Evolutionary conservation across 2,888 invertebrate species (phyloP).

Genomic region (Apodemia duryi): DNA sequence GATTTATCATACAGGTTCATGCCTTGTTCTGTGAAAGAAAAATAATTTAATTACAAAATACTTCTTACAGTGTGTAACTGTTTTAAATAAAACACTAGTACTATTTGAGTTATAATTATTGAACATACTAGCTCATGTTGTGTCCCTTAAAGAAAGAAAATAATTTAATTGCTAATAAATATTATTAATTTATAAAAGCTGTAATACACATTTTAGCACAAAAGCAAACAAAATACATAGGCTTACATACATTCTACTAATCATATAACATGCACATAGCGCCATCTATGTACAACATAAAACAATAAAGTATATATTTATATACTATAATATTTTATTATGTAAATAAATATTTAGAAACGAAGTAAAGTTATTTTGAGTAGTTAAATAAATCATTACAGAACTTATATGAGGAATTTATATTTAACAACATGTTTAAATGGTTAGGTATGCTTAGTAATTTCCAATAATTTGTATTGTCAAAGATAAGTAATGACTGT

Average conservation of each 20-base stretch:
- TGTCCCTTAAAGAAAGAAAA: neutral
- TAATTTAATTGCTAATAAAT: neutral
- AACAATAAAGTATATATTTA: neutral
- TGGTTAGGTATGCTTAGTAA: neutral
- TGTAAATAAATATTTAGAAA: neutral
- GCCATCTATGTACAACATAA: constrained; percentile 13
- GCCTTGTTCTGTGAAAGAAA: too few relatives aligned
- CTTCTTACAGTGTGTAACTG: neutral
- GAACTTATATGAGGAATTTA: neutral
- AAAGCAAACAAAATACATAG: neutral
- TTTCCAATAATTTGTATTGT: neutral
- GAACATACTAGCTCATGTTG: too few relatives aligned
- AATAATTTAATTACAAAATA: neutral
- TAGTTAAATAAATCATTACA: too few relatives aligned
- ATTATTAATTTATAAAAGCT: neutral
- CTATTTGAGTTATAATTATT: too few relatives aligned
- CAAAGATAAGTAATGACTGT: constrained; percentile 1
- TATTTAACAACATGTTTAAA: neutral
- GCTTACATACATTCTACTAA: neutral
- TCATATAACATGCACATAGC: neutral
- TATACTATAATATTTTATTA: neutral
- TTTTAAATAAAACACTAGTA: neutral
- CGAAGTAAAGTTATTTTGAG: neutral
- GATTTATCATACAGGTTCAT: too few relatives aligned
- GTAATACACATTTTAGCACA: neutral